Conservation (phyloP, 1,140 invertebrate species). For the Mycetomoellerius zeteki region DNA sequence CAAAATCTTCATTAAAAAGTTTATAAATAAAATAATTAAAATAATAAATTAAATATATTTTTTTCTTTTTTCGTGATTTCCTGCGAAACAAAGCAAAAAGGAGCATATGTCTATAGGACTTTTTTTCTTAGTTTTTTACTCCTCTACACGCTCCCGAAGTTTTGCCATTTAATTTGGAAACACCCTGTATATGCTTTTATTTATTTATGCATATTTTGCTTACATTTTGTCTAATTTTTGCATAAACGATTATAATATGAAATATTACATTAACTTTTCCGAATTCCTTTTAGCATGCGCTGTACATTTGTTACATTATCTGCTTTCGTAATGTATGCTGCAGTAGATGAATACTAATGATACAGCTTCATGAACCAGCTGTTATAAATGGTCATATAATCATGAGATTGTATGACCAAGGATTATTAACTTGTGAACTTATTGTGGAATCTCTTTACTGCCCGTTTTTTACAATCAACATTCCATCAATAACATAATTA, state of each 20-base stretch:
- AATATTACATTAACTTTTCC: neutral
- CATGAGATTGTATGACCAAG: neutral
- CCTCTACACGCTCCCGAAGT: too few relatives aligned
- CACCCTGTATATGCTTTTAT: neutral
- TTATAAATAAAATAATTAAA: too few relatives aligned
- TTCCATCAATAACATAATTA: neutral
- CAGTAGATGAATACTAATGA: constrained; percentile 25
- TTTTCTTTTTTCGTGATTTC: too few relatives aligned
- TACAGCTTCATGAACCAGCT: neutral
- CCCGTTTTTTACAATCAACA: constrained; percentile 21
- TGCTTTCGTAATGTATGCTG: constrained; percentile 17
- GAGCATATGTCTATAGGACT: too few relatives aligned
- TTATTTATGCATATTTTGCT: neutral
- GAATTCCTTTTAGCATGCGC: neutral
- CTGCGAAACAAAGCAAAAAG: too few relatives aligned
- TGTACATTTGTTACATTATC: constrained; percentile 8
- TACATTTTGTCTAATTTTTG: neutral
- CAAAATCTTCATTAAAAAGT: too few relatives aligned
- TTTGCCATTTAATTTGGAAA: too few relatives aligned
- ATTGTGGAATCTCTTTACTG: neutral
- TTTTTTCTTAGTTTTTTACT: too few relatives aligned
- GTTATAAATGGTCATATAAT: constrained; percentile 5
- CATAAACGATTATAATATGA: neutral
- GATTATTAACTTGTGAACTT: neutral
- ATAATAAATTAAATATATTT: too few relatives aligned